Conservation (phyloP, 2,797 vertebrate genomes). For the Danio aesculapii region DNA sequence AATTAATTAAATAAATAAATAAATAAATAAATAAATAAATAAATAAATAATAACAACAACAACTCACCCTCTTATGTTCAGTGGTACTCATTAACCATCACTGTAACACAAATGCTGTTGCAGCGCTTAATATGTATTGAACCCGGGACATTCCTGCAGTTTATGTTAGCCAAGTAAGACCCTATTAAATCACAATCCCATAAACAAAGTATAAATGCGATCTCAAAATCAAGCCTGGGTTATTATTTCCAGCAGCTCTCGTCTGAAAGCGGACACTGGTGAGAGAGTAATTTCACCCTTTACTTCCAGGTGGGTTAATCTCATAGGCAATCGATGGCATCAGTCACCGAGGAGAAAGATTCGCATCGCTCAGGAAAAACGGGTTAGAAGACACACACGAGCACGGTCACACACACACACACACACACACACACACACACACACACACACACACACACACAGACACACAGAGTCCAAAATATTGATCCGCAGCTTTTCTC, state of each 20-base stretch:
- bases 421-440: neutral
- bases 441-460: neutral
- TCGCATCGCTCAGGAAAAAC: slow-evolving; percentile 61
- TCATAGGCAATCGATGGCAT: slow-evolving; percentile 57
- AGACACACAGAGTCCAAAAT: slow-evolving; percentile 23
- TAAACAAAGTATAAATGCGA: slow-evolving; percentile 17
- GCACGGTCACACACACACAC: neutral
- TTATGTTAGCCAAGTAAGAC: neutral
- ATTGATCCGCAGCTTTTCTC: slow-evolving; percentile 56
- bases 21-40: too few relatives aligned
- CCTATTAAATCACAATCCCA: neutral
- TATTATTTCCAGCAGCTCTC: slow-evolving; percentile 35
- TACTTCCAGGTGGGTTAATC: slow-evolving; percentile 58
- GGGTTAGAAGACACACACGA: slow-evolving; percentile 29
- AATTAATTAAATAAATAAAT: too few relatives aligned
- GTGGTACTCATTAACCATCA: neutral
- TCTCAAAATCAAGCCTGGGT: neutral
- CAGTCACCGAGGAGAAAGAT: slow-evolving; percentile 53
- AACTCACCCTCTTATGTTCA: too few relatives aligned
- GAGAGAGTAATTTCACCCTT: slow-evolving; percentile 49
- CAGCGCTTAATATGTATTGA: neutral
- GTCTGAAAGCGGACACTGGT: neutral
- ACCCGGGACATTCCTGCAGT: neutral
- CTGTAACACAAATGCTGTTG: neutral
- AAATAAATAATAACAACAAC: too few relatives aligned